phyloP scores from a whole-genome alignment of 2,888 invertebrate genomes.

The Hemicrepidius hirtus region DNA sequence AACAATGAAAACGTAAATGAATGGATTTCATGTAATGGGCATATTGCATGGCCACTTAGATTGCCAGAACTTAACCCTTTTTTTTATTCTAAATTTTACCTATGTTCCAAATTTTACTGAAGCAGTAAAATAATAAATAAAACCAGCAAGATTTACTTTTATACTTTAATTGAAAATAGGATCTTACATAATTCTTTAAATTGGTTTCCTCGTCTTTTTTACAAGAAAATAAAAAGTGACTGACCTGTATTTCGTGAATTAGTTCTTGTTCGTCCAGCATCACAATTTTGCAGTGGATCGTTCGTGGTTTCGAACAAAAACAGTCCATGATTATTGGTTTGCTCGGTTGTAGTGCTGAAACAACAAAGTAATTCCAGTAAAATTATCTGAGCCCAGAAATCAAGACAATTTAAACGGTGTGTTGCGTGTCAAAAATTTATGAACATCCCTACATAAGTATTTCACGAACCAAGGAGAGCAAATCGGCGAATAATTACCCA shows the following conservation, averaged over 20 bases:
- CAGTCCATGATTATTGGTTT: slow-evolving; percentile 65
- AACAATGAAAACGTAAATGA: too few relatives aligned
- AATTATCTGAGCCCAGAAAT: slow-evolving; percentile 13
- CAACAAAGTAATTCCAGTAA: slow-evolving; percentile 24
- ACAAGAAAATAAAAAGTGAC: slow-evolving; percentile 58
- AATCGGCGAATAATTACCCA: slow-evolving; percentile 26
- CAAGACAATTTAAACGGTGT: slow-evolving; percentile 2
- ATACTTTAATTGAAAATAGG: too few relatives aligned
- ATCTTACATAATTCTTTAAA: too few relatives aligned
- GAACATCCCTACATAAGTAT: slow-evolving; percentile 20
- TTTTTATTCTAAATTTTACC: too few relatives aligned
- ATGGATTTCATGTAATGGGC: too few relatives aligned
- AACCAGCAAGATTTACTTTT: too few relatives aligned
- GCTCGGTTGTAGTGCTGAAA: slow-evolving; percentile 8
- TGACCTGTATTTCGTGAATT: slow-evolving; percentile 91
- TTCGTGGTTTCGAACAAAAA: slow-evolving; percentile 68
- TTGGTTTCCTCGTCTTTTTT: background rate
- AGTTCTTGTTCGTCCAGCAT: slow-evolving; percentile 93
- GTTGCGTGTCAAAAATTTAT: slow-evolving; percentile 32
- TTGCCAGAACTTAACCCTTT: too few relatives aligned
- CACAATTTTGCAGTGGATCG: slow-evolving; percentile 84
- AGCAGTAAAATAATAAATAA: too few relatives aligned
- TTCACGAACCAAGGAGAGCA: slow-evolving; percentile 21
- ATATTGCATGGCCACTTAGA: too few relatives aligned
- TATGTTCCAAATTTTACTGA: too few relatives aligned